These are phyloP conservation scores for Myotis davidii DNA, from an alignment of 2,113 vertebrate genomes.

Conservation along the genomic window DNA sequence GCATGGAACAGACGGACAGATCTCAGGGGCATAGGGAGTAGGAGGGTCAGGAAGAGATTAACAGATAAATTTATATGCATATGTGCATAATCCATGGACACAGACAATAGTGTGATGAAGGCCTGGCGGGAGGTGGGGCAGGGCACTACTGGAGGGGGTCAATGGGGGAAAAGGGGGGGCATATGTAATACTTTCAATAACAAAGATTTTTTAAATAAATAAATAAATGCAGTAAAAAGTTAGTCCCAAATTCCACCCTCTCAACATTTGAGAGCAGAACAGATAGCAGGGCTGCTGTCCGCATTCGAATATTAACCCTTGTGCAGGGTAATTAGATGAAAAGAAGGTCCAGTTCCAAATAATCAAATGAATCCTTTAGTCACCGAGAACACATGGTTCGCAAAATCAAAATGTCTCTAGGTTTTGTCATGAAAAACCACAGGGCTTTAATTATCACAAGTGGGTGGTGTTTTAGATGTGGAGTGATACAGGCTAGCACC, in stretches of 20 bases:
- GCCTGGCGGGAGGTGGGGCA: too few relatives aligned
- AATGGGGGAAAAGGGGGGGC: too few relatives aligned
- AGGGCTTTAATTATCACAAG: background rate
- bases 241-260: background rate
- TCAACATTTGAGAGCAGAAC: background rate
- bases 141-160: too few relatives aligned
- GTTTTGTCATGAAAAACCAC: conserved; percentile 23
- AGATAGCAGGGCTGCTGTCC: background rate
- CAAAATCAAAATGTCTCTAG: background rate
- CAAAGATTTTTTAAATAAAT: too few relatives aligned
- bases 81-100: too few relatives aligned
- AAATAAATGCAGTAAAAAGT: background rate
- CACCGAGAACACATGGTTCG: background rate
- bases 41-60: too few relatives aligned
- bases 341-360: background rate
- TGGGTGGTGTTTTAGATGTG: background rate
- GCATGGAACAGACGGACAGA: too few relatives aligned
- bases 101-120: too few relatives aligned
- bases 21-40: too few relatives aligned
- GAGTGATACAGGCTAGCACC: background rate
- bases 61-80: too few relatives aligned
- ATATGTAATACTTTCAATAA: too few relatives aligned
- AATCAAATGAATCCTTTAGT: background rate
- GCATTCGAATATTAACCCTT: background rate
- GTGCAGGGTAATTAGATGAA: background rate